These are phyloP conservation scores for Apis laboriosa DNA, from an alignment of 1,140 invertebrate species.

Conservation along the genomic window DNA sequence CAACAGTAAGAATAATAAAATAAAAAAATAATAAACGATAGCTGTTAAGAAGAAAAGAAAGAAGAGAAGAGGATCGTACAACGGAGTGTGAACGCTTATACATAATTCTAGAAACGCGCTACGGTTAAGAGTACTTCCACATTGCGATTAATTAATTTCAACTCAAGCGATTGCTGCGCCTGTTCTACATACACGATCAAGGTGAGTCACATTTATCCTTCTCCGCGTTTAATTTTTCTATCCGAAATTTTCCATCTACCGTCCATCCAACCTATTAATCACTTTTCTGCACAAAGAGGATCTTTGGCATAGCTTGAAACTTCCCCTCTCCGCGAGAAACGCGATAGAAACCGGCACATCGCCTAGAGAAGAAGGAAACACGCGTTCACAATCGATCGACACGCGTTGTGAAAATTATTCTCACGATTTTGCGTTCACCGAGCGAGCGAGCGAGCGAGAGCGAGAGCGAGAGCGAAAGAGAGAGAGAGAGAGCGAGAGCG, in stretches of 20 bases:
- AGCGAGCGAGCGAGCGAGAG: too few relatives aligned
- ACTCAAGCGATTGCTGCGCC: slow-evolving; percentile 31
- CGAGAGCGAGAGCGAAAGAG: too few relatives aligned
- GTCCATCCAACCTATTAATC: too few relatives aligned
- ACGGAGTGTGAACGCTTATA: slow-evolving; percentile 47
- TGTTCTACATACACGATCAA: slow-evolving; percentile 49
- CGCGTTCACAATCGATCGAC: background rate
- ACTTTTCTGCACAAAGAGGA: background rate
- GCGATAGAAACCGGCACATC: too few relatives aligned
- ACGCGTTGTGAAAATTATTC: slow-evolving; percentile 19
- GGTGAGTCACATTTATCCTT: slow-evolving; percentile 23
- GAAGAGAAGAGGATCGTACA: slow-evolving; percentile 24
- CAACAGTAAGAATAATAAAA: slow-evolving; percentile 12
- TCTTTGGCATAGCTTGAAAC: background rate
- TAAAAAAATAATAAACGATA: slow-evolving; percentile 3
- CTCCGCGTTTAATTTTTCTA: too few relatives aligned
- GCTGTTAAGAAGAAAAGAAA: background rate
- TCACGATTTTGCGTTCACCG: background rate
- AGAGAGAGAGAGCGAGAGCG: too few relatives aligned
- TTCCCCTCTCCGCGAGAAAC: background rate
- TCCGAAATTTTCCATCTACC: too few relatives aligned
- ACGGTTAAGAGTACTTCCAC: slow-evolving; percentile 41
- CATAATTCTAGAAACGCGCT: slow-evolving; percentile 33
- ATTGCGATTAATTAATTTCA: slow-evolving; percentile 8
- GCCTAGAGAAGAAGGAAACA: background rate